Base-by-base conservation (phyloP, 2,113 vertebrate genomes). In the Larimichthys polyactis region DNA sequence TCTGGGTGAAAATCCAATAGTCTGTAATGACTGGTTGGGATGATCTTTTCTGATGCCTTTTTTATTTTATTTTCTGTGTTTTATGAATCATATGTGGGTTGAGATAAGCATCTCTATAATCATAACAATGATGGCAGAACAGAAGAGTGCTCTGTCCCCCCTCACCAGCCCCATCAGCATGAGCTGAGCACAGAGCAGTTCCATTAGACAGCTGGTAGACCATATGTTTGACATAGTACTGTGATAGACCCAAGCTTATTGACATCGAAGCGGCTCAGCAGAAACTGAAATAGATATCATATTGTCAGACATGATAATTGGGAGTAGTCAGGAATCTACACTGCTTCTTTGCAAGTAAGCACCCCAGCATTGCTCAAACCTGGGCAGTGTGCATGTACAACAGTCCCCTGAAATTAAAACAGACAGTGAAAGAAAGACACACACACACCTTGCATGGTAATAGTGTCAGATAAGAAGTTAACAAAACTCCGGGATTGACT, bases 191-290 rank as follows among this genome's bases (percentile, higher is more conserved):
- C 71, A 80, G 65, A 88, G 85, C 71, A 55, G 78, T 81, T 60
- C 75, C 81, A 90, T 90, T 79, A 87, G 87, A 89, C 89, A 90
- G 86, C 87, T 87, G 85, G 70, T 74, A 82, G 83, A 78, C 86
- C 85, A 78, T 87, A 85, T 86, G 90, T 90, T 71, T 90, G 83
- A 82, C 89, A 83, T 70, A 71, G 51, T 51, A 40, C 70, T 82
- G 81, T 65, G 83, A 88, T 75, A 71, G 82, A 81, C 72, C 52
- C 46, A 0, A 70, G 75, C 83, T 79, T 83, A 90, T 78, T 87
- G 83, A 91, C 90, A 87, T 82, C 43, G 32, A 73, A 82, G 77
- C 60, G 29, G 64, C 83, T 91, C 79, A 71, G 65, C 85, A 85
- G 81, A 79, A 86, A 70, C 54, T 22, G 73, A 83, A 81, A 85